Evolutionary conservation across 2,888 invertebrate species (phyloP), one percentile per base, ranked within the genome.

Genomic region (Cephus rjabovi): DNA sequence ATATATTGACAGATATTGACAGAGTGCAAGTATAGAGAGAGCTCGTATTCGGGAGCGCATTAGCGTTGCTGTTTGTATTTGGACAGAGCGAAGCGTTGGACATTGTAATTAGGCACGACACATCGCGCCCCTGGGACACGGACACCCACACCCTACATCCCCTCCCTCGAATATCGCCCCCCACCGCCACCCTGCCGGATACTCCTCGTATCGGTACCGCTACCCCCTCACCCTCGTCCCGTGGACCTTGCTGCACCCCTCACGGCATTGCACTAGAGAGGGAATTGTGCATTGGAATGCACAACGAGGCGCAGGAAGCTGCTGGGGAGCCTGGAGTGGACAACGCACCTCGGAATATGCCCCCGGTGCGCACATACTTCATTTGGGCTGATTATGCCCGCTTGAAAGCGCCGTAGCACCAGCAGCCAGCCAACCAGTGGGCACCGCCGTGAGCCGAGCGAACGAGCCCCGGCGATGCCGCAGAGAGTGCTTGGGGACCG

Each of bases 21-120:
- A 83, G 82, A 84, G 77, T 77, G 77, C 69, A 68, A 78, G 69
- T 23, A 73, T 78, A 71, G 77, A n/a, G 70, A 73, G 70, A 73
- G 76, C 34, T 71, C 34, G 75, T 75, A 37, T 70, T 70, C 23
- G 81, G 79, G 75, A 85, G 83, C 87, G 84, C 88, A 90, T 90
- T 90, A 88, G 88, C 88, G 85, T 82, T 80, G 84, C 84, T 89
- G 87, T 90, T 90, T 90, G 90, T 90, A 86, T 89, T 89, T 88
- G 88, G 85, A 87, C 85, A 87, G 87, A 86, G 87, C 87, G 87
- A 86, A 87, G 85, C 86, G 85, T 86, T 87, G 89, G 90, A 89
- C 90, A 89, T 91, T 91, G 91, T 91, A 91, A 91, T 91, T 91
- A 91, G 90, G 87, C 86, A 88, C 89, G 89, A 91, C 91, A 89